A percentile compares a stretch with the other conserved stretches of the same genome.
Evolutionary conservation across 2,113 vertebrate species (phyloP).

Genomic region (Muntiacus muntjak): DNA sequence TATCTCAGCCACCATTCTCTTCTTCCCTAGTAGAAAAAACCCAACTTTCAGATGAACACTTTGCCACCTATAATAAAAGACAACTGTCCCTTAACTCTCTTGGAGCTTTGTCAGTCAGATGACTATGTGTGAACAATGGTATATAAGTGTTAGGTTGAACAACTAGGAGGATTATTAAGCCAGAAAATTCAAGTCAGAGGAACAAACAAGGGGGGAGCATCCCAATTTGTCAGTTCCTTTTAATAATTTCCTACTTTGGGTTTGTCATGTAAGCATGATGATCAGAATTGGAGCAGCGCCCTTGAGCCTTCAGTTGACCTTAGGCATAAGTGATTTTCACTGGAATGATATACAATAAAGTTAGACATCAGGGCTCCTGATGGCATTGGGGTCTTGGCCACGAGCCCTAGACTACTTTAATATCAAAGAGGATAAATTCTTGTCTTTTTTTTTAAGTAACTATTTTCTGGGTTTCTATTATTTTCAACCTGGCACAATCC

Average conservation of each 20-base stretch:
- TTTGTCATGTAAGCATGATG: background rate
- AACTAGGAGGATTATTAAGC: background rate
- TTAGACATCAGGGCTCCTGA: background rate
- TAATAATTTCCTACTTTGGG: background rate
- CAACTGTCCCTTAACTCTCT: background rate
- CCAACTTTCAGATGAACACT: background rate
- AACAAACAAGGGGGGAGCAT: background rate
- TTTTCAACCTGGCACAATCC: background rate
- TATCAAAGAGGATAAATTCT: background rate
- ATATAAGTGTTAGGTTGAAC: background rate
- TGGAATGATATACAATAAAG: background rate
- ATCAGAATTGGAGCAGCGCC: fast-evolving
- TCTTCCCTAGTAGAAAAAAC: background rate
- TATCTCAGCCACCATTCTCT: background rate
- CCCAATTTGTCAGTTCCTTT: background rate
- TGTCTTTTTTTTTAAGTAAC: background rate
- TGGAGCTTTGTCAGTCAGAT: background rate
- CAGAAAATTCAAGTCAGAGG: background rate
- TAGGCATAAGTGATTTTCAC: background rate
- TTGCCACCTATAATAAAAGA: background rate
- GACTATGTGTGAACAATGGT: background rate
- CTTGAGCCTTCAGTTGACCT: background rate
- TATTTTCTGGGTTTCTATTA: background rate
- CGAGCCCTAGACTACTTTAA: background rate
- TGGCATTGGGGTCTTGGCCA: background rate